These are phyloP conservation scores for Nomada ferruginata DNA, from an alignment of 2,888 invertebrate genomes.

Conservation along the genomic window DNA sequence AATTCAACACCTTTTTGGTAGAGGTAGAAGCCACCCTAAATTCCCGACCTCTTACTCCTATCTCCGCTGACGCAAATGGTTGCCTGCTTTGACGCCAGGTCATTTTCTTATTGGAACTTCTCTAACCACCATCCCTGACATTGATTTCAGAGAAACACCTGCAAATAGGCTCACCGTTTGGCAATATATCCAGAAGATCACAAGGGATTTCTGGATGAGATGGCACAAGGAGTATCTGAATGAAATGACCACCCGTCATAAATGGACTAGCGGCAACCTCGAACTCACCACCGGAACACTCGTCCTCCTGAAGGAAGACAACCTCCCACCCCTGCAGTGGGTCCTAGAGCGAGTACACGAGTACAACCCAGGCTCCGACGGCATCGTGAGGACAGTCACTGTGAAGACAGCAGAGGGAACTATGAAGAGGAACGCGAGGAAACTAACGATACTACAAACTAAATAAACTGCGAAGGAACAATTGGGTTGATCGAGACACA, in stretches of 20 bases:
- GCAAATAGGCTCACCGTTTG: not conserved
- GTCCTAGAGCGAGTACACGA: no score
- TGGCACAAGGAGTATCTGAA: not conserved
- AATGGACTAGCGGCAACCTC: not conserved
- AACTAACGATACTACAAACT: no score
- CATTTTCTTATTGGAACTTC: not conserved
- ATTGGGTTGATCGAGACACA: no score
- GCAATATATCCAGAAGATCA: not conserved
- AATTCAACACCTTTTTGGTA: not conserved
- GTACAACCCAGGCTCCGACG: no score
- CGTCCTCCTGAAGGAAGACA: no score
- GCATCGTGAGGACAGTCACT: no score
- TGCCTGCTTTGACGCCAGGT: not conserved
- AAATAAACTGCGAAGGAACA: no score
- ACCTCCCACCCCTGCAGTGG: no score
- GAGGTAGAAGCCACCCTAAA: not conserved
- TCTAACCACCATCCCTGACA: not conserved
- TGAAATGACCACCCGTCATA: not conserved
- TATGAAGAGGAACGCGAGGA: no score
- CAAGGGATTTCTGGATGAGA: not conserved
- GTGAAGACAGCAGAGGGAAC: no score
- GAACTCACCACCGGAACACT: no score
- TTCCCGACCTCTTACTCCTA: not conserved
- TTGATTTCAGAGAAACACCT: not conserved
- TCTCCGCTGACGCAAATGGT: not conserved